Percentiles rank a stretch among this genome's conserved stretches.
Evolutionary conservation across 2,113 vertebrate genomes (phyloP).

Genomic region (Megaptera novaeangliae): DNA sequence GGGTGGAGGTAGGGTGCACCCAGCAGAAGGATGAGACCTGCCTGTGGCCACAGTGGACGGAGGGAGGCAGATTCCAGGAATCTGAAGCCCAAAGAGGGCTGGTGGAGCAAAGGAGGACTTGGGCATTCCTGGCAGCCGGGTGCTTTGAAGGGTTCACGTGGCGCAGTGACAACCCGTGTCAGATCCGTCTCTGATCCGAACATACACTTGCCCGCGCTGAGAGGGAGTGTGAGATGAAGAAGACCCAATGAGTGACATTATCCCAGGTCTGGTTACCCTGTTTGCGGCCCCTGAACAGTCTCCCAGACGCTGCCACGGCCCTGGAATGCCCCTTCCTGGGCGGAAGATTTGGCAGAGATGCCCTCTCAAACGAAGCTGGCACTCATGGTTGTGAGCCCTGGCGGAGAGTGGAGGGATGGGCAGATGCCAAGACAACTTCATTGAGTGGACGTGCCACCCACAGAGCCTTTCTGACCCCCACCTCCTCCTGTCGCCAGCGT

Average conservation of each 20-base stretch:
- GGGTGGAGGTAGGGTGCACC: rapidly evolving
- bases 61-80: background rate
- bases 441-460: rapidly evolving
- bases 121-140: background rate
- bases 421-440: slow-evolving; percentile 71
- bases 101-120: background rate
- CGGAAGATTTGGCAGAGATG: background rate
- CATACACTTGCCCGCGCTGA: rapidly evolving
- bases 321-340: background rate
- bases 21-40: background rate
- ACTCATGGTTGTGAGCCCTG: background rate
- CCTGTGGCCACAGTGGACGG: background rate
- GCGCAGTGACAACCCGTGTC: background rate
- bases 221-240: background rate
- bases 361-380: background rate
- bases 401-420: slow-evolving; percentile 36
- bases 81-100: background rate
- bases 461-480: background rate
- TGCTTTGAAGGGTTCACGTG: background rate
- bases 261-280: background rate
- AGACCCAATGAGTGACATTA: too few relatives aligned
- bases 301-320: background rate
- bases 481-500: rapidly evolving
- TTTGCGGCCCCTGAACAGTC: background rate
- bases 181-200: rapidly evolving